Base-by-base conservation (phyloP, 1,140 invertebrate genomes). In the Drosophila kurseongensis region DNA sequence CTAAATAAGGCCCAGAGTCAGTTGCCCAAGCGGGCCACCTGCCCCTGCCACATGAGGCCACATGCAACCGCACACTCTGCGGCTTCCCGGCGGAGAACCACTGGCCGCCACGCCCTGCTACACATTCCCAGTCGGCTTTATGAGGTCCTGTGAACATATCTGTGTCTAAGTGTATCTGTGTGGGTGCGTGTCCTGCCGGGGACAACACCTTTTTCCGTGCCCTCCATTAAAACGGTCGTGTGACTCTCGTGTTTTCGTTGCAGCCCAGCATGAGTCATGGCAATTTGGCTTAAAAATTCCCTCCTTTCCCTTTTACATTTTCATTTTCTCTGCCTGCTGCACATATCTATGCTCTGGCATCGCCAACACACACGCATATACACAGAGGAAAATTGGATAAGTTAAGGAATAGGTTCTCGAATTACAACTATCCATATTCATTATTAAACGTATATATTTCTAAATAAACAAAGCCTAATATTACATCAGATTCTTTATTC, bases 11-110 rank as follows among this genome's bases (percentile, higher is more conserved):
- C 55, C 48, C 60, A 29, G 14, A 44, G 32, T 40, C 66, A 35
- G 48, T 40, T 52, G 51, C 48, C 10, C 35, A 41, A 5, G 8
- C 44, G 14, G 45, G 40, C 54, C 73, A 75, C 42, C 58, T 60
- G 78, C 82, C 80, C 78, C 75, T 81, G 69, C 71, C 50, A 42
- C 45, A 68, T 59, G 58, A 48, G 69, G 73, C 38, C 50, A 71
- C 73, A 81, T 86, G 82, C 78, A 75, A 88, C 72, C 85, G 72
- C 75, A 80, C 66, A 89, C 66, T 84, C 88, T 89, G 85, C 66
- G 84, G 84, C 84, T 85, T 85, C 81, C 60, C 76, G 72, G 41
- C 36, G n/a, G 45, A 77, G 52, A 71, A 52, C 58, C 61, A 80
- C 61, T 55, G 66, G 42, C 65, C 75, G 77, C 66, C 76, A 80